These are phyloP conservation scores for Leucoraja erinaceus DNA, from an alignment of 2,113 vertebrate species.

Conservation along the genomic window DNA sequence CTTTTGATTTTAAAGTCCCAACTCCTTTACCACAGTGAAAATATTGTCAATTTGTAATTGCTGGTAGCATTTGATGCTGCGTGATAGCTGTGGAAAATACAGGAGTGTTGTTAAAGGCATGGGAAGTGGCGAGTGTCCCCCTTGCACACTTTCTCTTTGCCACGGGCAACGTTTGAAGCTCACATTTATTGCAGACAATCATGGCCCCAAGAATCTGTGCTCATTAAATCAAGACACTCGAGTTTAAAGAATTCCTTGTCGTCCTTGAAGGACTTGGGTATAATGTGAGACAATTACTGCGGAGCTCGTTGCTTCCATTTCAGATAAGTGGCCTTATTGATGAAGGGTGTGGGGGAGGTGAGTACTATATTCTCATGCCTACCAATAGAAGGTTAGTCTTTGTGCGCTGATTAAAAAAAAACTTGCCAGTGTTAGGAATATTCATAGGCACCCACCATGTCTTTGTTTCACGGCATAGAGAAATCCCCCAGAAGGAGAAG, in stretches of 20 bases:
- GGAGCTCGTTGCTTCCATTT: conserved; percentile 38
- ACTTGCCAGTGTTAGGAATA: conserved; percentile 31
- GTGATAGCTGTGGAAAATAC: conserved; percentile 30
- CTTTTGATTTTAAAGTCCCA: conserved; percentile 32
- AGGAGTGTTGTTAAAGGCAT: conserved; percentile 21
- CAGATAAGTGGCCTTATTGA: conserved; percentile 35
- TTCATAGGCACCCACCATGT: conserved; percentile 39
- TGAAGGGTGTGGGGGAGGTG: conserved; percentile 23
- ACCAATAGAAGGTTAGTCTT: conserved; percentile 30
- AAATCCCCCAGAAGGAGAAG: conserved; percentile 33
- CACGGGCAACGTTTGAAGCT: conserved; percentile 29
- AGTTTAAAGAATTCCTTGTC: conserved; percentile 42
- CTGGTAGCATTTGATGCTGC: conserved; percentile 39
- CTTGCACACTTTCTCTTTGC: conserved; percentile 34
- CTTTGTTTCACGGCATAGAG: conserved; percentile 41
- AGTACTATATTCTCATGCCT: conserved; percentile 34
- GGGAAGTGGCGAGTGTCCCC: conserved; percentile 39
- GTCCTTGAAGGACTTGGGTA: conserved; percentile 42
- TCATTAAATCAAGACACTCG: conserved; percentile 37
- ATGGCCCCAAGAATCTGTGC: conserved; percentile 27
- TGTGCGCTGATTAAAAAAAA: conserved; percentile 7
- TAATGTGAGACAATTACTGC: conserved; percentile 42
- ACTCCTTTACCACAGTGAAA: conserved; percentile 10
- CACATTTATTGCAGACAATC: conserved; percentile 34
- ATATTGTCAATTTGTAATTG: conserved; percentile 38